Evolutionary conservation across 2,797 vertebrate species (phyloP), one percentile per base, ranked within the genome.

Genomic region (Xiphorhynchus erythropygius): DNA sequence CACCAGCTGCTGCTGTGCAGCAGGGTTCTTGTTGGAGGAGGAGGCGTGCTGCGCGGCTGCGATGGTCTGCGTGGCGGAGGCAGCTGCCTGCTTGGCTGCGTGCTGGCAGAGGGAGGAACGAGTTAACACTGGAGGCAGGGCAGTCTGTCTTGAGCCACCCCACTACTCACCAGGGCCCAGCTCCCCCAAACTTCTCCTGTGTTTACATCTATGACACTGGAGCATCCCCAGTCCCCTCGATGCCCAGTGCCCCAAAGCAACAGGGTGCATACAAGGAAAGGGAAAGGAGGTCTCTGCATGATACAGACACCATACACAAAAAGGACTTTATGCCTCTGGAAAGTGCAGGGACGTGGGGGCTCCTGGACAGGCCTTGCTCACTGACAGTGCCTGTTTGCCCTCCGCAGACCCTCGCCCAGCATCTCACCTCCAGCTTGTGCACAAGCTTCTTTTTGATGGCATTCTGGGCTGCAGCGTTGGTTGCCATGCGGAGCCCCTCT

Each of bases 381-480:
- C 25, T 27, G 25, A 64, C 32, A 0, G 0, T 39, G 21, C 11
- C 35, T 44, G 27, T 35, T 65, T 56, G 53, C 5, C 14, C 28
- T 55, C 55, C 0, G 13, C 1, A 11, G 25, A 12, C 10, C 28
- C 5, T 53, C 25, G 25, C 8, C 22, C 0, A 1, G n/a, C 0
- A 3, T 23, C 87, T 95, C 83, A 99, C 99, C 99, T 99, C 99
- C 79, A 99, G 98, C 89, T 99, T 99, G 98, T 99, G 99, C 96
- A 99, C 98, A 2, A 99, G 98, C 27, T 99, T 99, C 95, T 99
- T 99, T 97, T 99, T 99, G 97, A 99, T 99, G 77, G 99, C 99
- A 0, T 99, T 99, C 97, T 99, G 99, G 1, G 99, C 99, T 0
- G 99, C 99, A 0, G 99, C 99, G 0, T 99, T 99, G 88, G 99